Base-by-base conservation (phyloP, 1,140 invertebrate species). In the Nasonia giraulti region DNA sequence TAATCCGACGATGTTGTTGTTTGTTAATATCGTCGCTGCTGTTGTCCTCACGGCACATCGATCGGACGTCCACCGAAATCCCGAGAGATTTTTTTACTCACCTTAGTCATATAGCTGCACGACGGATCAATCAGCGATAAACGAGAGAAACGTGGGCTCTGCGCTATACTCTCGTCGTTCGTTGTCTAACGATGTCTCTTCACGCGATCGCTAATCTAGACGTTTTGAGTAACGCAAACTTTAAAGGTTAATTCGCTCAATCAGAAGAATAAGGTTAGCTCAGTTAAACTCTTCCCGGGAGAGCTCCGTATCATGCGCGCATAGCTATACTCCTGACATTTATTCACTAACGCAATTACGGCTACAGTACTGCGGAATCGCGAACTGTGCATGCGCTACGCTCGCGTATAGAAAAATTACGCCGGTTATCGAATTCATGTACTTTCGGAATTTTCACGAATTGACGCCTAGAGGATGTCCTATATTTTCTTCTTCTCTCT, bases 241-340 rank as follows among this genome's bases (percentile, higher is more conserved):
- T 85, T 85, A 86, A 86, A 86, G 80, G 80, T 86, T 86, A 86
- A 86, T 86, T 86, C 23, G 85, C 33, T 86, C 85, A 86, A 86
- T 86, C 80, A 86, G 85, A 83, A 86, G 85, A 86, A 86, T 86
- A 86, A 86, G 85, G 85, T 86, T 86, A 86, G 80, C 85, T 82
- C 76, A 68, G 80, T 82, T 86, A 82, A 86, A 85, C 80, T 85
- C 79, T 4, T 62, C 55, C 17, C 55, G 12, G 55, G 55, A 62
- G 55, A 20, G 55, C 50, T 27, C 27, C 79, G 78, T 71, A 85
- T 80, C 84, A 85, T 82, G 74, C 84, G 73, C 71, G 62, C 27
- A 27, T 27, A 27, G 27, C 27, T 78, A 78, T 62, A 62, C 17
- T 62, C 20, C 55, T 55, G 74, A 82, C 73, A 85, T 75, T 82